Base-by-base conservation (phyloP, 2,888 invertebrate species). In the Eudasyphora cyanicolor region DNA sequence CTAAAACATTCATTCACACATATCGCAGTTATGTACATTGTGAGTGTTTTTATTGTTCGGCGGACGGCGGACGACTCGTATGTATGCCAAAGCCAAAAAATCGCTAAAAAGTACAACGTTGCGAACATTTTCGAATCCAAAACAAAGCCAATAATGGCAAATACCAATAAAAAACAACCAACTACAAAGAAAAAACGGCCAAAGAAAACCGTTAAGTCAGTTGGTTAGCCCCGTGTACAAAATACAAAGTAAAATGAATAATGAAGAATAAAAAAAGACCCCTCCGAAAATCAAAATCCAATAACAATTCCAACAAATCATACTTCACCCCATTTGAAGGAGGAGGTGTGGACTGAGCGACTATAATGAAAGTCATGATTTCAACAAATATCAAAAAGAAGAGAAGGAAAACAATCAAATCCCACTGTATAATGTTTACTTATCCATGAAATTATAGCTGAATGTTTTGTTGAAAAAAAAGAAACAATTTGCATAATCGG, bases 371-470 rank as follows among this genome's bases (percentile, higher is more conserved):
- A 42, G 42, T n/a, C 21, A 67, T 67, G 67, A 21, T 38, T 38
- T 35, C 12, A 38, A 29, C 27, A 29, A 14, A n/a, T 5, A 8
- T 27, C 10, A 57, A 57, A 27, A 32, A 0, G 67, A 24, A 42
- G 67, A 27, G 21, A 24, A 60, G 21, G 38, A 42, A 24, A 42
- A 24, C 67, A 42, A 67, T 21, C 67, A 42, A 67, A 17, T 21
- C 3, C 14, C 7, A 42, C 12, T 2, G 24, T 27, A 29, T 57
- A 51, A 75, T 75, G 38, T 64, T 75, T 70, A 69, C 71, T 75
- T 70, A 70, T 12, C 70, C 77, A 32, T 64, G 57, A 80, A 83
- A 82, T 79, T 57, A 17, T 42, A 67, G 24, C 21, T 8, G 14
- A 67, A 38, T 12, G 14, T n/a, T 60, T 29, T 0, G 21, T n/a